phyloP scores from a whole-genome alignment of 1,140 invertebrate species.

The Nautilus pompilius region DNA sequence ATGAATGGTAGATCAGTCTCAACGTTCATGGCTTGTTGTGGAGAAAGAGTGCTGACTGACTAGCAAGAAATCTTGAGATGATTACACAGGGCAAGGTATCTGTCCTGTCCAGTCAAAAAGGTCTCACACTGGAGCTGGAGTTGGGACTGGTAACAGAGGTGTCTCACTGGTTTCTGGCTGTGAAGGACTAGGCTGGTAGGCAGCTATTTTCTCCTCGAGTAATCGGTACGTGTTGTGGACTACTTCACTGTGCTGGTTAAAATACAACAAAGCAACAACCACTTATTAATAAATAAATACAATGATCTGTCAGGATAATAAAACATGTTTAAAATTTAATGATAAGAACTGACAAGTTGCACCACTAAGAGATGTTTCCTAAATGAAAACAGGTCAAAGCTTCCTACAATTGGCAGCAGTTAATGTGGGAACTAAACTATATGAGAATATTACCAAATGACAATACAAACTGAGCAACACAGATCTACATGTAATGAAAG shows the following conservation, averaged over 20 bases:
- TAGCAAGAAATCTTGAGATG: no score
- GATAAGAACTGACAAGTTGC: neutral
- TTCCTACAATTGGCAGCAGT: no score
- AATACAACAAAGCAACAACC: constrained; percentile 19
- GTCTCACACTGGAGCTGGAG: constrained; percentile 71
- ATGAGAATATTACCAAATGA: no score
- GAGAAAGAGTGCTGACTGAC: no score
- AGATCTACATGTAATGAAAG: no score
- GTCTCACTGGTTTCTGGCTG: constrained; percentile 75
- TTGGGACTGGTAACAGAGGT: constrained; percentile 80
- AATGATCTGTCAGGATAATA: neutral
- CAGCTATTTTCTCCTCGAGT: constrained; percentile 74
- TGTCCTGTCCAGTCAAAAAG: no score
- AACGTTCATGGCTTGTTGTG: no score
- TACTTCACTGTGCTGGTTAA: constrained; percentile 76
- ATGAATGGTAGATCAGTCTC: no score
- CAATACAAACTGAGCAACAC: no score
- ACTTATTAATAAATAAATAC: neutral
- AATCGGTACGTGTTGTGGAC: constrained; percentile 77
- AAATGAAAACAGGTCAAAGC: neutral
- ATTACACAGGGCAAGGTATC: no score
- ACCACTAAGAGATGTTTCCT: neutral
- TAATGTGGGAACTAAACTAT: no score
- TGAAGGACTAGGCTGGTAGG: constrained; percentile 66
- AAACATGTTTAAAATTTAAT: neutral